Conservation (phyloP, 2,113 vertebrate species). For the Chaetodon trifascialis region DNA sequence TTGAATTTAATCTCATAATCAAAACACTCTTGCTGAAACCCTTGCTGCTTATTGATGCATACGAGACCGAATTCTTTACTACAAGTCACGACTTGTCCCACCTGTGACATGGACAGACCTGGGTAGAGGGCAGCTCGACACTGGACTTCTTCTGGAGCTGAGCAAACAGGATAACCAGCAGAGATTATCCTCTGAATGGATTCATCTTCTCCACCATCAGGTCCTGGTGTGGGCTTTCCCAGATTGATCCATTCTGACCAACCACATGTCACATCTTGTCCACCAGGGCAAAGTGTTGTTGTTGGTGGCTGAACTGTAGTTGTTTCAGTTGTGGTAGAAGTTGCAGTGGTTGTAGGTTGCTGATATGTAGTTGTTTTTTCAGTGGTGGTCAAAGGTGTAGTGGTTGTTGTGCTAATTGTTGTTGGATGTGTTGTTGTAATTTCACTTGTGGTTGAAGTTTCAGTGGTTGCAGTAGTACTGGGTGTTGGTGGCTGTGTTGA, state of each 20-base stretch:
- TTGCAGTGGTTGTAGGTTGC: too few relatives aligned
- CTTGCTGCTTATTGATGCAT: conserved; percentile 78
- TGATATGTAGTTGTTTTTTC: too few relatives aligned
- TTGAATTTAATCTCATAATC: conserved; percentile 68
- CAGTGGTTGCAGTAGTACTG: too few relatives aligned
- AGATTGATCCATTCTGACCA: conserved; percentile 53
- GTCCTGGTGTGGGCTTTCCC: conserved; percentile 45
- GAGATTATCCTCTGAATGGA: conserved; percentile 36
- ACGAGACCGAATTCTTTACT: conserved; percentile 50
- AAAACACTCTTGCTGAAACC: conserved; percentile 63
- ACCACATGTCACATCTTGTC: neutral
- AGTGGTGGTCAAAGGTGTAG: too few relatives aligned
- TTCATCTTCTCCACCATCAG: conserved; percentile 51
- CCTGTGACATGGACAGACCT: neutral
- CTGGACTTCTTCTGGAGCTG: conserved; percentile 20
- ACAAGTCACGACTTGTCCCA: conserved; percentile 70
- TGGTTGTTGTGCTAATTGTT: neutral
- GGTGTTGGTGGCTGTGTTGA: too few relatives aligned
- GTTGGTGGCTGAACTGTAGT: too few relatives aligned
- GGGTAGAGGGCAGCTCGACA: conserved; percentile 58
- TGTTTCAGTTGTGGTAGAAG: neutral
- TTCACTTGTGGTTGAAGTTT: too few relatives aligned
- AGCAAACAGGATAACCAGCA: conserved; percentile 25
- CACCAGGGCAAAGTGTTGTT: neutral
- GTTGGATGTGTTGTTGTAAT: accelerated